Conservation (phyloP, 2,797 vertebrate species). For the Neosilurus hyrtlii region DNA sequence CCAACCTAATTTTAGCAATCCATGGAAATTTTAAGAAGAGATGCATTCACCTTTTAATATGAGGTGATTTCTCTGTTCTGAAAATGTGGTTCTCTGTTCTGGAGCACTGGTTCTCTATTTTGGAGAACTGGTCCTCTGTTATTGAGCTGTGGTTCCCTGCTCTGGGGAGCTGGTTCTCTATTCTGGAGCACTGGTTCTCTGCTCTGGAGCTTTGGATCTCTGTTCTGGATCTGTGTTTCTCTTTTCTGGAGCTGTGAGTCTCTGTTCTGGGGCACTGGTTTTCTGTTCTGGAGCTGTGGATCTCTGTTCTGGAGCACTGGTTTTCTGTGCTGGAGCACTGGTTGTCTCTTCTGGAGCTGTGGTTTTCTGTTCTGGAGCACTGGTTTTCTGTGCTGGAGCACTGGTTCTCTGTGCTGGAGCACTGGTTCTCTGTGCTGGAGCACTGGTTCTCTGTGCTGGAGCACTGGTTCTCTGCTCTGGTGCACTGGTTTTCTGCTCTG, state of each 20-base stretch:
- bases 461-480: too few species aligned
- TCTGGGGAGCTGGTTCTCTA: too few species aligned
- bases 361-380: background rate
- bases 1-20: too few species aligned
- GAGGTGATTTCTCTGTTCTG: constrained; percentile 28
- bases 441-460: too few species aligned
- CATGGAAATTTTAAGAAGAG: too few species aligned
- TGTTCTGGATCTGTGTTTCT: background rate
- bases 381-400: background rate
- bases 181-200: background rate
- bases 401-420: too few species aligned
- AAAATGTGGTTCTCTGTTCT: background rate
- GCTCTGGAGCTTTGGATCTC: background rate
- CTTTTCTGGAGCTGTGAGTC: background rate
- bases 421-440: too few species aligned
- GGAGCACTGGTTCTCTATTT: background rate
- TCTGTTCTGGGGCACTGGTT: background rate
- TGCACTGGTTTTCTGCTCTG: background rate
- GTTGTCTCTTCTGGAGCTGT: background rate
- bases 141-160: constrained; percentile 11
- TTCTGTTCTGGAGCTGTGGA: background rate
- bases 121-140: too few species aligned
- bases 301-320: background rate
- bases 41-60: constrained; percentile 27
- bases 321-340: background rate